Percentiles rank a stretch among this genome's conserved stretches.
These are phyloP conservation scores for Agriopis aurantiaria DNA, from an alignment of 2,888 invertebrate genomes.

Conservation along the genomic window DNA sequence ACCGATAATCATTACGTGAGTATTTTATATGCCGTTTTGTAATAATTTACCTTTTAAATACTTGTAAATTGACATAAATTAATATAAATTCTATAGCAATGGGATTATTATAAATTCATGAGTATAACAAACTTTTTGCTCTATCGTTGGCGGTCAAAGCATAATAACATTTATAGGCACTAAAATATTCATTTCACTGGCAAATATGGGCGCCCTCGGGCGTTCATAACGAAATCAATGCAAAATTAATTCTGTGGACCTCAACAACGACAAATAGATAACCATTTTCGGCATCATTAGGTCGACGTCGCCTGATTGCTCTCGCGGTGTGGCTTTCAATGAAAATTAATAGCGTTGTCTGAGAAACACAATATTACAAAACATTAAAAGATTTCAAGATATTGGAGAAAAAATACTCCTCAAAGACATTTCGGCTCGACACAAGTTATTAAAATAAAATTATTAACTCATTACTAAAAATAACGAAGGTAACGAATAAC, in stretches of 20 bases:
- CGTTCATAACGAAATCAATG: conserved; percentile 35
- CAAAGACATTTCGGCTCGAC: background rate
- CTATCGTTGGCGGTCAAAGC: background rate
- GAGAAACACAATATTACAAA: conserved; percentile 4
- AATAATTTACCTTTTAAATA: too few relatives aligned
- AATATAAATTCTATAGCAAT: background rate
- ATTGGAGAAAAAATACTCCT: background rate
- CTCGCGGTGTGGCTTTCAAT: conserved; percentile 45
- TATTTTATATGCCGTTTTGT: too few relatives aligned
- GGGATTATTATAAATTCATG: background rate
- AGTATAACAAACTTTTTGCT: background rate
- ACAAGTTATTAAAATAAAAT: too few relatives aligned
- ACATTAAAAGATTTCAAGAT: background rate
- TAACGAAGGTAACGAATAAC: too few relatives aligned
- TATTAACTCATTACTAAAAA: too few relatives aligned
- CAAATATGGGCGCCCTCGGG: conserved; percentile 10
- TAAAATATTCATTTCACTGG: conserved; percentile 9
- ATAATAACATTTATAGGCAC: background rate
- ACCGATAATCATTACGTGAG: too few relatives aligned
- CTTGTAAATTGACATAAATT: background rate
- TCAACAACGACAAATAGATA: conserved; percentile 59
- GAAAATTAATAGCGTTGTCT: conserved; percentile 49
- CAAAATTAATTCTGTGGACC: conserved; percentile 35
- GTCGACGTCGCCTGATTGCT: conserved; percentile 54
- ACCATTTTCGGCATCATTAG: conserved; percentile 60